A percentile compares a stretch with the other conserved stretches of the same genome.
Evolutionary conservation across 2,888 invertebrate genomes (phyloP).

Genomic region (Cryptocheilus praepositus): DNA sequence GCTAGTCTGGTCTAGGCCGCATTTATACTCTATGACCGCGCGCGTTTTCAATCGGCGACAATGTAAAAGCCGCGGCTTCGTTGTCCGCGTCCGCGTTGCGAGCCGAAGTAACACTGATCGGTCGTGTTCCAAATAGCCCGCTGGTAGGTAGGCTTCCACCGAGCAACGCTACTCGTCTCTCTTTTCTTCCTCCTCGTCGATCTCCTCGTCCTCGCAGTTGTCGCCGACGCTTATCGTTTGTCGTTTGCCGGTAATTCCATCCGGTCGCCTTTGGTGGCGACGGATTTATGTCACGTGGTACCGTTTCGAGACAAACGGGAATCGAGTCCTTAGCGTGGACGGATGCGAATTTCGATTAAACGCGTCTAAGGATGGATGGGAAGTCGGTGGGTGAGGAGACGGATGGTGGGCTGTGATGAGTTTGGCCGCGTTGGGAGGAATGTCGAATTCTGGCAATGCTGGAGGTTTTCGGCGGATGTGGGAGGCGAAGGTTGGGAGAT

Average conservation of each 20-base stretch:
- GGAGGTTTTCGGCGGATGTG: too few relatives aligned
- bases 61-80: conserved; percentile 16
- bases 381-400: too few relatives aligned
- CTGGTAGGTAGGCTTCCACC: conserved; percentile 52
- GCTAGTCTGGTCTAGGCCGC: background rate
- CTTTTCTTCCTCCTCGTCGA: conserved; percentile 55
- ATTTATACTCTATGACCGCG: conserved; percentile 8
- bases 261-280: too few relatives aligned
- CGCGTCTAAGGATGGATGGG: too few relatives aligned
- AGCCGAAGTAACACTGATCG: conserved; percentile 66
- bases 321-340: too few relatives aligned
- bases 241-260: conserved; percentile 18
- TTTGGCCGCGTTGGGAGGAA: too few relatives aligned
- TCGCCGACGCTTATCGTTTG: conserved; percentile 34
- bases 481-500: too few relatives aligned
- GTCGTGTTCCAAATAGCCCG: conserved; percentile 58
- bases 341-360: too few relatives aligned
- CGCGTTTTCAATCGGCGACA: conserved; percentile 33
- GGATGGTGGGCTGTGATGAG: too few relatives aligned
- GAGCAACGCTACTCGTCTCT: conserved; percentile 53
- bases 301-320: too few relatives aligned
- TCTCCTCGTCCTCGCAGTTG: conserved; percentile 19
- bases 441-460: too few relatives aligned
- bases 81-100: conserved; percentile 51
- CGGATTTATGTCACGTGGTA: too few relatives aligned